A percentile compares a stretch with the other conserved stretches of the same genome.
Conservation (phyloP, 2,113 vertebrate species). For the Forbesichthys papilliferus region DNA sequence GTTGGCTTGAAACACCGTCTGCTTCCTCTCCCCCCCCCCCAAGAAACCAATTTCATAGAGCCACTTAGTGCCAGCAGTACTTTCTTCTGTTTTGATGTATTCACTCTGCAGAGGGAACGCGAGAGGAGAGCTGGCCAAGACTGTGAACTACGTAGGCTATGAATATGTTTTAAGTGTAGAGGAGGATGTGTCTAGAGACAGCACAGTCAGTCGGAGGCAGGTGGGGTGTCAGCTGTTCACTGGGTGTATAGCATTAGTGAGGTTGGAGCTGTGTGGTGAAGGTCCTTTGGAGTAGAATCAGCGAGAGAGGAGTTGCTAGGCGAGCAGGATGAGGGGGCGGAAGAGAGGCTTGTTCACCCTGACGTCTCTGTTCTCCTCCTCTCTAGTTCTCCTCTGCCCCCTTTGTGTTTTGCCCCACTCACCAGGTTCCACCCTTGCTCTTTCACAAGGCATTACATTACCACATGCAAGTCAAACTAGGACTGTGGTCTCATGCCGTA, state of each 20-base stretch:
- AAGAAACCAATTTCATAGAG: too few species aligned
- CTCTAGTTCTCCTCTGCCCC: slow-evolving; percentile 11
- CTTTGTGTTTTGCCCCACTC: slow-evolving; percentile 5
- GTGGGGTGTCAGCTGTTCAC: slow-evolving; percentile 12
- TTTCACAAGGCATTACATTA: too few species aligned
- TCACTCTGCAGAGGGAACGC: neutral
- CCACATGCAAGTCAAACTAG: too few species aligned
- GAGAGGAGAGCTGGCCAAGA: neutral
- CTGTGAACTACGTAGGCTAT: neutral
- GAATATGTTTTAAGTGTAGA: slow-evolving; percentile 6
- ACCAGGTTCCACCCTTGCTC: too few species aligned
- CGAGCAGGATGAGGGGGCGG: slow-evolving; percentile 61
- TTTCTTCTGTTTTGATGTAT: neutral
- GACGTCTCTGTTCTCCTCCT: slow-evolving; percentile 23
- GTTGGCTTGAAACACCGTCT: too few species aligned
- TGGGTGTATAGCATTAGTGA: slow-evolving; percentile 65
- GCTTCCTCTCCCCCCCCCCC: too few species aligned
- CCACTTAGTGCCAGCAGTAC: too few species aligned
- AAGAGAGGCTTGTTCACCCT: slow-evolving; percentile 47
- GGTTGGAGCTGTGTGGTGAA: slow-evolving; percentile 60
- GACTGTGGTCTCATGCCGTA: too few species aligned
- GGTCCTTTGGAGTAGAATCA: slow-evolving; percentile 57
- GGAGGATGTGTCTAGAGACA: slow-evolving; percentile 39
- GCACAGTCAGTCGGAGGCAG: neutral
- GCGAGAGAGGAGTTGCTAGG: slow-evolving; percentile 24